Evolutionary conservation across 2,797 vertebrate species (phyloP).

Genomic region (Ibycter americanus): DNA sequence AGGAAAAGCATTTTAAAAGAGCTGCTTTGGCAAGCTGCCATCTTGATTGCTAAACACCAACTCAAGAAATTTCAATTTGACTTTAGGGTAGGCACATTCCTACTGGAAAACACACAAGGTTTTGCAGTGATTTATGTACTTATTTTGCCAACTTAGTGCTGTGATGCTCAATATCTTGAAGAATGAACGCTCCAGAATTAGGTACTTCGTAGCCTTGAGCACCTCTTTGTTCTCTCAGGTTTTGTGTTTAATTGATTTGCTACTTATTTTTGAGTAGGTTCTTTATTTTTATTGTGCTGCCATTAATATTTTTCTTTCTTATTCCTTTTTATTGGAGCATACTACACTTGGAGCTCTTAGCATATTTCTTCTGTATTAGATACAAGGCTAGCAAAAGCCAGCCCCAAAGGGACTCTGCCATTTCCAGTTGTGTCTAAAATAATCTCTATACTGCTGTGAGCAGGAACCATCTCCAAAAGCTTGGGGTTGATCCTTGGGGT

Average conservation of each 20-base stretch:
- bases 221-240: conserved; percentile 22
- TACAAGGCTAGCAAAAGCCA: background rate
- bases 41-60: background rate
- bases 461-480: conserved; percentile 8
- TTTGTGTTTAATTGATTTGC: conserved; percentile 51
- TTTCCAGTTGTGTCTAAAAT: conserved; percentile 42
- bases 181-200: conserved; percentile 19
- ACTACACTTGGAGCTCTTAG: background rate
- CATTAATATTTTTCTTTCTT: conserved; percentile 33
- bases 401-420: background rate
- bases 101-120: background rate
- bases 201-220: conserved; percentile 23
- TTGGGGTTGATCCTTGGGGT: background rate
- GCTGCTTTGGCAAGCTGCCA: background rate
- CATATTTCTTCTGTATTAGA: background rate
- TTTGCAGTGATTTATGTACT: conserved; percentile 4
- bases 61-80: background rate
- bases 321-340: background rate
- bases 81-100: background rate
- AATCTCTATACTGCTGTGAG: background rate
- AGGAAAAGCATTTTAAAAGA: background rate
- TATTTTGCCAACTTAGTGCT: conserved; percentile 8
- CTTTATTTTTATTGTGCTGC: background rate
- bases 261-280: background rate
- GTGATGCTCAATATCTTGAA: conserved; percentile 17